Percentiles rank a stretch among this genome's conserved stretches.
These are phyloP conservation scores for Drosophila sucinea DNA, from an alignment of 1,140 invertebrate species.

Conservation along the genomic window DNA sequence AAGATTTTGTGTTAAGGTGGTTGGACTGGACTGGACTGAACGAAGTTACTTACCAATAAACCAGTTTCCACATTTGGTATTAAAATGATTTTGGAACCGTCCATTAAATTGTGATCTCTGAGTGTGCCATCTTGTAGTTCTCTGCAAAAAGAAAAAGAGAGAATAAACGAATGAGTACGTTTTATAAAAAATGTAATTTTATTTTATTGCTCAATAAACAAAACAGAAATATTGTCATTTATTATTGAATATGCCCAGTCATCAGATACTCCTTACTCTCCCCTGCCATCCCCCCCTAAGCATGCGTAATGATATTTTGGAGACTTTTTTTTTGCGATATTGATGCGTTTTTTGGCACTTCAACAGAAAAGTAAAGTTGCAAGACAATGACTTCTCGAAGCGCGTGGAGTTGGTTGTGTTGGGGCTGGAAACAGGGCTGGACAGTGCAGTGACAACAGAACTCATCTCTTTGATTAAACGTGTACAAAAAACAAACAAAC, in stretches of 20 bases:
- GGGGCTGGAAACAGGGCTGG: constrained; percentile 4
- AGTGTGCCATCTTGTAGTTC: constrained; percentile 94
- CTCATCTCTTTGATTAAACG: background rate
- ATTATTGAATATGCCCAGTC: constrained; percentile 53
- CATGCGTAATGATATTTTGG: constrained; percentile 60
- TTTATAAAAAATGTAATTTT: constrained; percentile 5
- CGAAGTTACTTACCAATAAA: constrained; percentile 90
- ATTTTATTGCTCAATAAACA: background rate
- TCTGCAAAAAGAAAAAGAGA: constrained; percentile 85
- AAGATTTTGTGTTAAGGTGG: constrained; percentile 6
- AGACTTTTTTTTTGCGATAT: constrained; percentile 37
- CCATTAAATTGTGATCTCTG: constrained; percentile 92
- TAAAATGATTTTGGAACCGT: constrained; percentile 94
- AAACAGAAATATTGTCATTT: background rate
- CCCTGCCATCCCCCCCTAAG: constrained; percentile 17
- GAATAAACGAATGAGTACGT: background rate
- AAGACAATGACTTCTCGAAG: constrained; percentile 21
- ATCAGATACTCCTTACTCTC: constrained; percentile 13
- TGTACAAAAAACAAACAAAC: background rate
- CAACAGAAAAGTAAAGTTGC: constrained; percentile 34
- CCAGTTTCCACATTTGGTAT: constrained; percentile 97
- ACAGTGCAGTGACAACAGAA: too few relatives aligned
- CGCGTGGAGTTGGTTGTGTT: constrained; percentile 1
- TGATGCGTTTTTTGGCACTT: constrained; percentile 61
- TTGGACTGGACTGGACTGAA: constrained; percentile 8